Base-by-base conservation (phyloP, 1,140 invertebrate genomes). In the Drosophila trapezifrons region DNA sequence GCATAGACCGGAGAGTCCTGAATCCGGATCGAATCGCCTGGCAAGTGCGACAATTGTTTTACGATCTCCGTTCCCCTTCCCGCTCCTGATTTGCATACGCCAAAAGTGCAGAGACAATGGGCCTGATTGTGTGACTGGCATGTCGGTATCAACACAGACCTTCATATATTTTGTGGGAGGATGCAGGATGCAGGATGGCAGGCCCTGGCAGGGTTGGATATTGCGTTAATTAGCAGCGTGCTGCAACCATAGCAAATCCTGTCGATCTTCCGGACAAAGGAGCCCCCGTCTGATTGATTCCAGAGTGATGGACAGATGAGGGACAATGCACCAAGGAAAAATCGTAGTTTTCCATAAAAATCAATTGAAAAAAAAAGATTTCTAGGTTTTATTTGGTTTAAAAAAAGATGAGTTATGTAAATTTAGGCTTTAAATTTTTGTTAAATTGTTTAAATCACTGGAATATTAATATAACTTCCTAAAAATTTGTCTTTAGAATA, bases 1-100 rank as follows among this genome's bases (percentile, higher is more conserved):
- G 58, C 59, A 37, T 22, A n/a, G 58, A 47, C 57, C 32, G 17
- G 40, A 29, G 62, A 40, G 57, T 66, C 64, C 45, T 67, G 17
- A 25, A 32, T 17, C 60, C 60, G 35, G 2, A 66, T 13, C 64
- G 45, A 67, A 67, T 66, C 43, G 64, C 45, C 27, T 25, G 64
- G 64, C 64, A 67, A 67, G 64, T 67, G 60, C 32, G 45, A 49
- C 64, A 67, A 67, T 67, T 67, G 64, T 67, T 67, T 67, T 67
- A 65, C 35, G 64, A 65, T 66, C 22, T 10, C 29, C 29, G 29
- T 32, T 32, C 29, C 29, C 29, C 29, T 32, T 49, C 8, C 60
- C 59, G 22, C 13, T 25, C 22, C 29, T 20, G 45, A 66, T 67
- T 67, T 67, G 64, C 64, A 67, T 67, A 67, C 64, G 60, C 42